A percentile compares a stretch with the other conserved stretches of the same genome.
Evolutionary conservation across 2,888 invertebrate species (phyloP).

Genomic region (Rotaria sp.): DNA sequence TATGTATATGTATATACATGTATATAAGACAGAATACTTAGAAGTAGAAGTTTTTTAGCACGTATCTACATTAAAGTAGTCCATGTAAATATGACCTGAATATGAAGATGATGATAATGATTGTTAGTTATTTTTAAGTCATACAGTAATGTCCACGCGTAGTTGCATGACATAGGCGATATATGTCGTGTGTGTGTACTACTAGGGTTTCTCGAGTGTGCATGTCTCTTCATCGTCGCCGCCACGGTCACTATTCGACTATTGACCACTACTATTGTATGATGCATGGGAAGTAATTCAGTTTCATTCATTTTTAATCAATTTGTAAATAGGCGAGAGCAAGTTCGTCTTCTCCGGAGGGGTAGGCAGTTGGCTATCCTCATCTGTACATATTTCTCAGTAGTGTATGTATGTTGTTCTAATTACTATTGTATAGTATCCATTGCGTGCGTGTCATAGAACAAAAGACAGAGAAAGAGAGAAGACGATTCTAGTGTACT

Average conservation of each 20-base stretch:
- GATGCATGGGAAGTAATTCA: slow-evolving; percentile 17
- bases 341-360: neutral
- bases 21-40: neutral
- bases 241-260: neutral
- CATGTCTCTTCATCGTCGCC: neutral
- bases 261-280: slow-evolving; percentile 13
- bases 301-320: slow-evolving; percentile 29
- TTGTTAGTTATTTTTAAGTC: slow-evolving; percentile 9
- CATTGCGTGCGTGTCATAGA: slow-evolving; percentile 5
- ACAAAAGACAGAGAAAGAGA: neutral
- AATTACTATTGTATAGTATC: slow-evolving; percentile 22
- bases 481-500: neutral
- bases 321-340: slow-evolving; percentile 21
- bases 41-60: neutral
- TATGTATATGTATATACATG: neutral
- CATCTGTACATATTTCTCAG: neutral
- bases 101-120: neutral
- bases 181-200: neutral
- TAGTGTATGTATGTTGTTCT: neutral
- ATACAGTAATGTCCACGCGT: neutral
- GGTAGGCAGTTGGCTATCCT: neutral
- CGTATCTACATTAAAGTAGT: neutral
- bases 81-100: slow-evolving; percentile 1
- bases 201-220: neutral
- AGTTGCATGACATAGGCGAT: neutral